These are phyloP conservation scores for Cantharis nigra DNA, from an alignment of 2,888 invertebrate species.

Conservation along the genomic window DNA sequence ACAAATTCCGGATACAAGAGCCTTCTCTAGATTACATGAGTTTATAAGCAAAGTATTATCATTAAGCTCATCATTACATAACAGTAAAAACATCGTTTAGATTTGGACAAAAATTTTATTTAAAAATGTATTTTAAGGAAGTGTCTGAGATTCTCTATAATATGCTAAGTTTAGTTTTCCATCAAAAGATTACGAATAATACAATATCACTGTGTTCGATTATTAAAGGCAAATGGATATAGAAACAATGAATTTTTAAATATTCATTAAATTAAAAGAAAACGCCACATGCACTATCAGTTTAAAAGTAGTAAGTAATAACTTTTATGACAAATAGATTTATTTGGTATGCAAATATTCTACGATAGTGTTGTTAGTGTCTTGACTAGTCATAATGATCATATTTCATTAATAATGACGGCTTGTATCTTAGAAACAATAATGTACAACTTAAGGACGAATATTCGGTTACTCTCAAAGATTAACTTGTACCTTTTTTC, in stretches of 20 bases:
- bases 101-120: too few relatives aligned
- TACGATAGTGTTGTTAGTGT: slow-evolving; percentile 29
- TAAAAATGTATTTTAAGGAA: too few relatives aligned
- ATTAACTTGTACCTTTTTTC: background rate
- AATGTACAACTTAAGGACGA: background rate
- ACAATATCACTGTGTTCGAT: too few relatives aligned
- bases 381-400: slow-evolving; percentile 20
- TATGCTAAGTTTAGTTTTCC: background rate
- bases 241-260: background rate
- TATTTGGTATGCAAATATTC: slow-evolving; percentile 32
- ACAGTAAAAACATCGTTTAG: too few relatives aligned
- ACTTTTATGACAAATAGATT: slow-evolving; percentile 24
- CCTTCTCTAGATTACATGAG: too few relatives aligned
- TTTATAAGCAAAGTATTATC: too few relatives aligned
- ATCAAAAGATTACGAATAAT: background rate
- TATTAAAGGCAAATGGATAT: background rate
- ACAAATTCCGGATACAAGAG: too few relatives aligned
- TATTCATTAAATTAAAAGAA: slow-evolving; percentile 9
- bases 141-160: too few relatives aligned
- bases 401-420: slow-evolving; percentile 31
- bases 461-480: background rate
- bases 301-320: slow-evolving; percentile 11
- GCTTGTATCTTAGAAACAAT: slow-evolving; percentile 14
- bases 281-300: slow-evolving; percentile 9
- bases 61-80: too few relatives aligned